Base-by-base conservation (phyloP, 2,888 invertebrate species). In the Nebria brevicollis region DNA sequence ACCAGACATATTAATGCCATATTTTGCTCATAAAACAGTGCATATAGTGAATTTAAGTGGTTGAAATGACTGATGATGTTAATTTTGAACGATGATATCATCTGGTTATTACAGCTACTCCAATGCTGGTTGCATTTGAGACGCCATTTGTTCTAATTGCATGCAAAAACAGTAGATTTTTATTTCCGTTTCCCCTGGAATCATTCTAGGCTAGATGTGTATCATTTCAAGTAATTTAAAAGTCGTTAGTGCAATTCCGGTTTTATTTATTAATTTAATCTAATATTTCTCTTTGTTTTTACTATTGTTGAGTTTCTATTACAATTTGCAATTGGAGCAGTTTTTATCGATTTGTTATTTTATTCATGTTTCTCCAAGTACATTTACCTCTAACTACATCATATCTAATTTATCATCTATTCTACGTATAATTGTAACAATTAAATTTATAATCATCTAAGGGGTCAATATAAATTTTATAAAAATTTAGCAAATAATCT, bases 141-240 rank as follows among this genome's bases (percentile, higher is more conserved):
- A 54, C 54, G 13, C 54, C 54, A 54, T 54, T 54, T 54, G 54
- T 54, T 54, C 6, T 54, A 54, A 54, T 54, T 54, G 54, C 54
- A 54, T 54, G 54, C 54, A 54, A 54, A 54, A 54, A 54, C 54
- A 54, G 54, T 54, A 11, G 54, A 54, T 54, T 54, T 54, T 54
- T 54, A 54, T 54, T 8, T 8, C 54, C 54, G 54, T 54, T 54
- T 54, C 54, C 54, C 54, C 54, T 54, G 13, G 54, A 54, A 54
- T 54, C 13, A 54, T 54, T 54, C 8, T 13, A 54, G 11, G 13
- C 54, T 54, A 54, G 54, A 54, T 54, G 54, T 54, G 54, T 54
- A 54, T 54, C 54, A 54, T 54, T 54, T 54, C 54, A 54, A 54
- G 54, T 54, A 54, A 54, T 54, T 54, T 54, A 54, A 54, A 54